These are phyloP conservation scores for Machimus rusticus DNA, from an alignment of 2,888 invertebrate species.

Conservation along the genomic window DNA sequence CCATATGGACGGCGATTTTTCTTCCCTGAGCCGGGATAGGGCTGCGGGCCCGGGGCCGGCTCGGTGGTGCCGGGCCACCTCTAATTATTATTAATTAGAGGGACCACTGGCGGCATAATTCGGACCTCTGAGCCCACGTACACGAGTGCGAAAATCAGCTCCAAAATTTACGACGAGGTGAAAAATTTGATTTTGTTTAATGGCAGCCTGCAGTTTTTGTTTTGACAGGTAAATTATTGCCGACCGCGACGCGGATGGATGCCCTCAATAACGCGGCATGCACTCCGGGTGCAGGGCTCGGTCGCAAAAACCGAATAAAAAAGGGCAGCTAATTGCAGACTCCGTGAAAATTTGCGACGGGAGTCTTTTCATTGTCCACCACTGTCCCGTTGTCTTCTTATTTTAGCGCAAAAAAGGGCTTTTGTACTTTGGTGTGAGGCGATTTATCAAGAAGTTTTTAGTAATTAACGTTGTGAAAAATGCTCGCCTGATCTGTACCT, in stretches of 20 bases:
- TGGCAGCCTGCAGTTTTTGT: slow-evolving; percentile 35
- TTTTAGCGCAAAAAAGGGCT: neutral
- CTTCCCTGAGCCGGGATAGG: neutral
- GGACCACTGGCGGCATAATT: slow-evolving; percentile 24
- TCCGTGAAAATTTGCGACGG: neutral
- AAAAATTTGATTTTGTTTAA: slow-evolving; percentile 43
- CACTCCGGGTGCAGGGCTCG: neutral
- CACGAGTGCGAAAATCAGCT: slow-evolving; percentile 26
- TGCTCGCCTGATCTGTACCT: neutral
- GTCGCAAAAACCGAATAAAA: neutral
- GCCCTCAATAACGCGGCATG: neutral
- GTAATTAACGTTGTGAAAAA: slow-evolving; percentile 12
- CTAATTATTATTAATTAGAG: slow-evolving; percentile 34
- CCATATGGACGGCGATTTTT: neutral
- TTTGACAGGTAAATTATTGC: slow-evolving; percentile 42
- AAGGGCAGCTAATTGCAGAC: slow-evolving; percentile 13
- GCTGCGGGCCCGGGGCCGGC: neutral
- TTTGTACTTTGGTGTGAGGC: slow-evolving; percentile 10
- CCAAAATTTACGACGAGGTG: slow-evolving; percentile 40
- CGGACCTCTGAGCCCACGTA: neutral
- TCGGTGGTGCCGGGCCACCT: neutral
- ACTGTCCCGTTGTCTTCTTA: neutral
- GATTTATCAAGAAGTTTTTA: slow-evolving; percentile 11
- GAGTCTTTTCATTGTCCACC: neutral
- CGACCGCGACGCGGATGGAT: neutral